Base-by-base conservation (phyloP, 2,888 invertebrate genomes). In the Drosophila engyochracea region DNA sequence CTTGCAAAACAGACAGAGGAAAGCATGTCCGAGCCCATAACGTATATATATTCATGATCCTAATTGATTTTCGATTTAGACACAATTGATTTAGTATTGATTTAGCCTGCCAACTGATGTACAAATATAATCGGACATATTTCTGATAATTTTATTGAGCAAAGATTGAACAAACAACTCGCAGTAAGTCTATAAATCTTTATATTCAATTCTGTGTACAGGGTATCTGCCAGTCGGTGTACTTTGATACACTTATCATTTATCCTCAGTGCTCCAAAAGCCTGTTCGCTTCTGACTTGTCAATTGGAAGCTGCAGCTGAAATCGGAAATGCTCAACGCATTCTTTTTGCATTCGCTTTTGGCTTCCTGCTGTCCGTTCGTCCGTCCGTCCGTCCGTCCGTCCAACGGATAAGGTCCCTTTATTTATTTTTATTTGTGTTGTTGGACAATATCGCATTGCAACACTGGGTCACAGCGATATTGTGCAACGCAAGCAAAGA, bases 391-490 rank as follows among this genome's bases (percentile, higher is more conserved):
- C n/a, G n/a, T 4, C n/a, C n/a, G 41, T 41, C 41, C 12, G 31
- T 31, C 33, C 41, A 12, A 4, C 41, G 44, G 12, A 44, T 12
- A 44, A 14, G 22, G 22, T 58, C 16, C 3, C 10, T 19, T 28
- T 4, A 16, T 39, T 44, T 10, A 16, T 6, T 31, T 44, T 10
- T 58, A 3, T 16, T 25, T 33, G 14, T 14, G 7, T 7, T 22
- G 22, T 12, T 30, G 54, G 25, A 9, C 25, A 47, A 16, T 47
- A 47, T 41, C 49, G 25, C 55, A 22, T 54, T 41, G 14, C 49
- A 67, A 57, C 68, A 57, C 41, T 69, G 39, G 51, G 25, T 22
- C 25, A 10, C 37, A 52, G 47, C 4, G 33, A 14, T 35, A 35
- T 35, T 35, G 33, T 30, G 53, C n/a, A 16, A 19, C 28, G 12